Evolutionary conservation across 2,797 vertebrate genomes (phyloP).

Genomic region (Malacoctenus gilli): DNA sequence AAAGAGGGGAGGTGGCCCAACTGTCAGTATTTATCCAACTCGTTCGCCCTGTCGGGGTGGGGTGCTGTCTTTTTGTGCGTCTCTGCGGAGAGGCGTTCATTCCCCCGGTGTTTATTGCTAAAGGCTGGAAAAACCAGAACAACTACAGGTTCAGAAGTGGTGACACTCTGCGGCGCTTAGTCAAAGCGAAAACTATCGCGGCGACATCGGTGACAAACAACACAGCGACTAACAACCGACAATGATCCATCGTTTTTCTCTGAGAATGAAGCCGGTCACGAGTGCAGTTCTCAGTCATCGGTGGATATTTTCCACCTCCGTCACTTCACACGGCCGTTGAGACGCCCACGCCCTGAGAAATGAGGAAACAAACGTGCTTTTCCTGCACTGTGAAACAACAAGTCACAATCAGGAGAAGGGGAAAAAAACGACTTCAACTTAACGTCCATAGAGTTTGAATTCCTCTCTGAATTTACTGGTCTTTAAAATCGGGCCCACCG

Average conservation of each 20-base stretch:
- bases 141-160: constrained; percentile 22
- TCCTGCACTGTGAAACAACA: too few species aligned
- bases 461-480: too few species aligned
- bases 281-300: constrained; percentile 27
- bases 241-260: constrained; percentile 5
- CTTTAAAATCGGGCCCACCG: too few species aligned
- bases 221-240: constrained; percentile 5
- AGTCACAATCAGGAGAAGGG: too few species aligned
- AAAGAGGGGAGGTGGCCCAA: constrained; percentile 32
- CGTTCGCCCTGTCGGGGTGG: constrained; percentile 61
- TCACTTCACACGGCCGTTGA: constrained; percentile 12
- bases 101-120: constrained; percentile 27
- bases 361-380: neutral
- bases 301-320: constrained; percentile 38
- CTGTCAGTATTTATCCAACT: constrained; percentile 63
- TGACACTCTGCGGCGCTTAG: neutral
- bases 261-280: constrained; percentile 30
- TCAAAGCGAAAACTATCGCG: neutral
- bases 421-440: too few species aligned
- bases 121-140: constrained; percentile 72
- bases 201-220: constrained; percentile 26
- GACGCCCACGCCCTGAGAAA: constrained; percentile 24
- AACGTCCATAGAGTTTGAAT: too few species aligned
- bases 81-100: constrained; percentile 25
- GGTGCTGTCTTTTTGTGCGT: constrained; percentile 32